Conservation (phyloP, 2,888 invertebrate species). For the Tineola bisselliella region DNA sequence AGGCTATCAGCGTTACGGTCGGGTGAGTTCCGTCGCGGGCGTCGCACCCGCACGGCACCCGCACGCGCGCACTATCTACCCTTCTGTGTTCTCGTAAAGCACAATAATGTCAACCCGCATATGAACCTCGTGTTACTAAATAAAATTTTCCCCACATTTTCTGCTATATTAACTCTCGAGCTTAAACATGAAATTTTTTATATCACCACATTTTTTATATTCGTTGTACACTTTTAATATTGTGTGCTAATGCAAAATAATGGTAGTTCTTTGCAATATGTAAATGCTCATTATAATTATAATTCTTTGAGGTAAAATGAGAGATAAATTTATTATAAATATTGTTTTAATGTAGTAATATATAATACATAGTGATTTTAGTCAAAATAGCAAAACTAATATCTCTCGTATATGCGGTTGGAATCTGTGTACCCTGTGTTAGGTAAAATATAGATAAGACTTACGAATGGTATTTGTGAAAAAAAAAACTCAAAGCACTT, state of each 20-base stretch:
- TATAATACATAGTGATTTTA: too few species aligned
- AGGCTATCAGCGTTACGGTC: conserved; percentile 39
- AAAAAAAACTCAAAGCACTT: conserved; percentile 8
- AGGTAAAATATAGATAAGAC: background rate
- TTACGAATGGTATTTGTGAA: background rate
- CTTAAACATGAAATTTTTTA: conserved; percentile 18
- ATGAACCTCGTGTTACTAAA: conserved; percentile 7
- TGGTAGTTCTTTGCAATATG: background rate
- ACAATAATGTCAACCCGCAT: conserved; percentile 3
- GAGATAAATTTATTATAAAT: background rate
- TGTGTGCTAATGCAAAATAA: background rate
- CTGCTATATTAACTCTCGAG: conserved; percentile 15
- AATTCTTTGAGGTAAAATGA: too few species aligned
- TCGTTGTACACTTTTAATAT: background rate
- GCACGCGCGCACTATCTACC: conserved; percentile 7
- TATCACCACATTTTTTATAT: background rate
- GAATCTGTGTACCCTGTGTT: too few species aligned
- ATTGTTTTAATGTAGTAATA: background rate
- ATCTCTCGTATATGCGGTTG: too few species aligned
- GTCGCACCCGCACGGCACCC: background rate
- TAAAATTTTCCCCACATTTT: conserved; percentile 13
- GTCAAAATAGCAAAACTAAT: too few species aligned
- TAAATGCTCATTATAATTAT: background rate
- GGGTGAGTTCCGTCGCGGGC: conserved; percentile 25
- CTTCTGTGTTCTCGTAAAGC: background rate